Conservation (phyloP, 2,888 invertebrate species). For the Cantharis lateralis region DNA sequence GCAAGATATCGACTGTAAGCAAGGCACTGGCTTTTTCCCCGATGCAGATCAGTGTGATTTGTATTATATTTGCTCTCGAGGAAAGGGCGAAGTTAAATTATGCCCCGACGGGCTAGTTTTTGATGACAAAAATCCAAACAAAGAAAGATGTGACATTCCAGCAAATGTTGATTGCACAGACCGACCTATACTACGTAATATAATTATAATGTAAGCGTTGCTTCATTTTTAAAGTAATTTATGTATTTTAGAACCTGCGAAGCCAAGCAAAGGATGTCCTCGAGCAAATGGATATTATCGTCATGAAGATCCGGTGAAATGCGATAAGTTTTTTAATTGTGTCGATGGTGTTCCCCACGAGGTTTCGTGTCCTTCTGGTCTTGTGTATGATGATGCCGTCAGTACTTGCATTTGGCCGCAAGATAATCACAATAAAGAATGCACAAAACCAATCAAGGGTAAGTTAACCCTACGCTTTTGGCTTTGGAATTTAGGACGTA, state of each 20-base stretch:
- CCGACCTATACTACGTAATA: constrained; percentile 74
- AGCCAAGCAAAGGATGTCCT: constrained; percentile 73
- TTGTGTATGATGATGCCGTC: constrained; percentile 74
- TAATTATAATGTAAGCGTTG: background rate
- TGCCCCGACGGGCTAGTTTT: constrained; percentile 83
- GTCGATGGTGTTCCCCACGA: constrained; percentile 72
- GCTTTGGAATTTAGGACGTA: background rate
- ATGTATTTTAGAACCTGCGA: constrained; percentile 69
- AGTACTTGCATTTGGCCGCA: constrained; percentile 80
- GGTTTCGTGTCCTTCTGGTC: constrained; percentile 73
- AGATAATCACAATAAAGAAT: constrained; percentile 61
- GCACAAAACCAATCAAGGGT: constrained; percentile 59
- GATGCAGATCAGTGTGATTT: constrained; percentile 79
- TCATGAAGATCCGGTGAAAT: constrained; percentile 73
- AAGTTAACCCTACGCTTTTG: constrained; percentile 43
- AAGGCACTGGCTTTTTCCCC: constrained; percentile 73
- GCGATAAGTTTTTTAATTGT: constrained; percentile 80
- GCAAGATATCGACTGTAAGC: constrained; percentile 69
- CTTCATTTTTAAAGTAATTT: background rate
- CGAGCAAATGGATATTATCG: constrained; percentile 79
- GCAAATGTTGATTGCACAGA: constrained; percentile 79
- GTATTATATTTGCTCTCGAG: constrained; percentile 74
- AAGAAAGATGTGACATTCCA: constrained; percentile 76
- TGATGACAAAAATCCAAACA: constrained; percentile 71
- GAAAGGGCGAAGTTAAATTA: constrained; percentile 66